Base-by-base conservation (phyloP, 2,797 vertebrate species). In the Epinephelus coioides region DNA sequence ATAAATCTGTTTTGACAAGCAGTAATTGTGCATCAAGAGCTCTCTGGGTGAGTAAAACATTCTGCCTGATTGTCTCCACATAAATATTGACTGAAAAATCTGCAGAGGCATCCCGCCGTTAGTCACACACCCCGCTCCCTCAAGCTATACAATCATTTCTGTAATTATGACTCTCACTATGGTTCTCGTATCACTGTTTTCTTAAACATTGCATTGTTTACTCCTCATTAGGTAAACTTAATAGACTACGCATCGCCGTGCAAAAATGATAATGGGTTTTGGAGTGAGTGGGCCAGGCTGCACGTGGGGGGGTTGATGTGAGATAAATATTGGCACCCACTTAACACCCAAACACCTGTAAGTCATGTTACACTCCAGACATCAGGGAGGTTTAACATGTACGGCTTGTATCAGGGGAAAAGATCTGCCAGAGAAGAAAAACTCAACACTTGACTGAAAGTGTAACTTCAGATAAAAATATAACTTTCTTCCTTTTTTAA, bases 41-140 rank as follows among this genome's bases (percentile, higher is more conserved):
- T 81, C 43, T 53, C 43, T 55, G 76, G 23, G 69, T 73, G 13
- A 88, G 57, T 73, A 34, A 76, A 86, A 77, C 66, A 81, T 80
- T 80, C 40, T 50, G 59, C 17, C 54, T 79, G 77, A 88, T 84
- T 71, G 78, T 86, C 64, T 82, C 19, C 44, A 86, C 77, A 89
- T 75, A 73, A 80, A 75, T 86, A 88, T 83, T 72, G 88, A 90
- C 77, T 67, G 74, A 71, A 76, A 70, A 76, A 79, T 68, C 6
- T 78, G 79, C 74, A 69, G 69, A 63, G 76, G 77, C 74, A 68
- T 70, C 79, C 54, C 17, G 2, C 43, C 1, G 44, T 74, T 62
- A 23, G 78, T 79, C 69, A 55, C 47, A 17, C 59, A 2, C 70
- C 44, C 2, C 51, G 56, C 10, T 6, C 5, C 40, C 43, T 57